Evolutionary conservation across 2,888 invertebrate genomes (phyloP), one percentile per base, ranked within the genome.

Genomic region (Ceriagrion tenellum): DNA sequence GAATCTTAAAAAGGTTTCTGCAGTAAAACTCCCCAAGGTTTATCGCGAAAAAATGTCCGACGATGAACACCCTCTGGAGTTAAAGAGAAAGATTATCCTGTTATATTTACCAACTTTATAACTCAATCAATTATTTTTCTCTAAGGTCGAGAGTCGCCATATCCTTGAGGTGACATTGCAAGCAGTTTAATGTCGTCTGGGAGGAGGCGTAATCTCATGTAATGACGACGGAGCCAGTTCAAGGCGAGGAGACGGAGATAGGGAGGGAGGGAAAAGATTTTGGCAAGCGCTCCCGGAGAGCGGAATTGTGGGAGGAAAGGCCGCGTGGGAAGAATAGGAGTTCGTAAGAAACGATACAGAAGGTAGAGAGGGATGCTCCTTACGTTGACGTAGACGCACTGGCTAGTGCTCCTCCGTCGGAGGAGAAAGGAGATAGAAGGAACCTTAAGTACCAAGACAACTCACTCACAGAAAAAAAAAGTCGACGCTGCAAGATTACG

Each of bases 81-180:
- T 47, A 2, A 2, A 47, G 8, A 69, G n/a, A 69, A 69, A 26
- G 26, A 69, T n/a, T n/a, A 69, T 10, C 23, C 0, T 26, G 23
- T 69, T 81, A 18, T 81, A 81, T 81, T 81, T 30, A n/a, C 18
- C 81, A 81, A 13, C 35, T 81, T 35, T 35, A 81, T 81, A 35
- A 3, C 12, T 16, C 16, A 16, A 4, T 35, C 30, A 35, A 30
- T 35, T 13, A 35, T 81, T 81, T 4, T 6, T 26, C 81, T 18
- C 30, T 3, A 35, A 35, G 81, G 81, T 81, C 30, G 81, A 81
- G 16, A 3, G 35, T 81, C 16, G 35, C 13, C 81, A 26, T 81
- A 81, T 81, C 81, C 81, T 81, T 81, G 81, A 35, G 81, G 81
- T 81, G 81, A 81, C 81, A 81, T 81, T 81, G 81, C 81, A 6